A percentile compares a stretch with the other conserved stretches of the same genome.
Evolutionary conservation across 2,113 vertebrate genomes (phyloP).

Genomic region (Stomatorhinus ivindoensis): DNA sequence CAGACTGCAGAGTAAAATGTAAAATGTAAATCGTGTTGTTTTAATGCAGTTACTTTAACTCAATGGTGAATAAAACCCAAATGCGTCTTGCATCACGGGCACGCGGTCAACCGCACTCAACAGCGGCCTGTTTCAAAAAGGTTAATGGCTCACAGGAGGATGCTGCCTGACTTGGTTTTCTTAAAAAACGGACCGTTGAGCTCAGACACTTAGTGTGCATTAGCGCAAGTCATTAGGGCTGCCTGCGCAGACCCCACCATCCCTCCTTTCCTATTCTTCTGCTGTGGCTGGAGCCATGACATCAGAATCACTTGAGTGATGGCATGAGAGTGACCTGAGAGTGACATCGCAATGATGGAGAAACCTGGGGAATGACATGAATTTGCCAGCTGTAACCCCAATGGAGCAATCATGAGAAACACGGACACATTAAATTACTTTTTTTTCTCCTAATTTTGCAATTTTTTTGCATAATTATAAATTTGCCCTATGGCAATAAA

Average conservation of each 20-base stretch:
- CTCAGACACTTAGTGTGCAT: background rate
- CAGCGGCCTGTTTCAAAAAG: background rate
- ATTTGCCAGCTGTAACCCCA: background rate
- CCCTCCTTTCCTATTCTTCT: background rate
- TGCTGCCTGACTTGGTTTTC: background rate
- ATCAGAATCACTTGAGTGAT: background rate
- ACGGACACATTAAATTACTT: background rate
- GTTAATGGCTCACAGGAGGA: background rate
- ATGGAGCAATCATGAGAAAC: background rate
- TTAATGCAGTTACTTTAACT: background rate
- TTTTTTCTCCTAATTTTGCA: background rate
- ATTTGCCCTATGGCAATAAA: background rate
- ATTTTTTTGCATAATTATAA: conserved; percentile 10
- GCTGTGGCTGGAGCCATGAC: background rate
- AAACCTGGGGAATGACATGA: background rate
- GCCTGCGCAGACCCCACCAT: background rate
- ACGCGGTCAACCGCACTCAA: background rate
- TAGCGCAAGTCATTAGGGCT: background rate
- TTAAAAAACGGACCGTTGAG: background rate
- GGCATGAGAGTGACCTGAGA: background rate
- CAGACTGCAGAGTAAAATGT: background rate
- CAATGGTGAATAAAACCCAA: background rate
- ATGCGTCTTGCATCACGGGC: background rate
- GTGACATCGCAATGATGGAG: background rate
- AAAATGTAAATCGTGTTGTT: background rate